Evolutionary conservation across 2,113 vertebrate genomes (phyloP).

Genomic region (Tetrax tetrax): DNA sequence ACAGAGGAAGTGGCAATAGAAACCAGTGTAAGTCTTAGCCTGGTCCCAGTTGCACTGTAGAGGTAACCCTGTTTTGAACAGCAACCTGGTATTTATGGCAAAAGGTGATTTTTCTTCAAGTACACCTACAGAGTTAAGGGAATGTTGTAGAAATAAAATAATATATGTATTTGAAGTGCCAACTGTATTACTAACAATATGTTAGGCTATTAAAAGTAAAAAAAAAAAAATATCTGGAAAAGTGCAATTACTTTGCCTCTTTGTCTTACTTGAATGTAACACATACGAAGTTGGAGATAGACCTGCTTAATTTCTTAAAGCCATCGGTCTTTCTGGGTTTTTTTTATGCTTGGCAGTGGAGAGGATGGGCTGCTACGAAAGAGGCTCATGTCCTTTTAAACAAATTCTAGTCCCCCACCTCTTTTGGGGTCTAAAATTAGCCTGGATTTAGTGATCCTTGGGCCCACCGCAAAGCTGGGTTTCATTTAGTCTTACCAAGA

Average conservation of each 20-base stretch:
- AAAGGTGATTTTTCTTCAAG: neutral
- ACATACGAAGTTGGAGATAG: neutral
- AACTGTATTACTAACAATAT: constrained; percentile 6
- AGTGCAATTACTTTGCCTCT: neutral
- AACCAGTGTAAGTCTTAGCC: neutral
- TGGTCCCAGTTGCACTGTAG: neutral
- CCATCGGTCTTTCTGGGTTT: neutral
- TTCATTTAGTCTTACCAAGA: neutral
- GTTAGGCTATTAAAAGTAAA: constrained; percentile 40
- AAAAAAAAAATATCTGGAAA: neutral
- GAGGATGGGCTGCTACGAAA: neutral
- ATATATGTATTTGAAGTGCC: constrained; percentile 55
- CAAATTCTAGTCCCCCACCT: neutral
- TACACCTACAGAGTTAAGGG: constrained; percentile 7
- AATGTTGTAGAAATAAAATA: constrained; percentile 40
- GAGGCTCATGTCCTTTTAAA: neutral
- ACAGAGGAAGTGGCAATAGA: neutral
- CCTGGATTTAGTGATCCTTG: neutral
- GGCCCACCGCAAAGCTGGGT: neutral
- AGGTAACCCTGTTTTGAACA: neutral
- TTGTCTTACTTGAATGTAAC: neutral
- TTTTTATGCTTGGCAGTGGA: neutral
- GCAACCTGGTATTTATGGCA: constrained; percentile 36
- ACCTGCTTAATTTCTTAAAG: neutral
- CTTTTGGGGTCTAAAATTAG: neutral